These are phyloP conservation scores for Anas bernieri DNA, from an alignment of 2,797 vertebrate genomes.

Conservation along the genomic window DNA sequence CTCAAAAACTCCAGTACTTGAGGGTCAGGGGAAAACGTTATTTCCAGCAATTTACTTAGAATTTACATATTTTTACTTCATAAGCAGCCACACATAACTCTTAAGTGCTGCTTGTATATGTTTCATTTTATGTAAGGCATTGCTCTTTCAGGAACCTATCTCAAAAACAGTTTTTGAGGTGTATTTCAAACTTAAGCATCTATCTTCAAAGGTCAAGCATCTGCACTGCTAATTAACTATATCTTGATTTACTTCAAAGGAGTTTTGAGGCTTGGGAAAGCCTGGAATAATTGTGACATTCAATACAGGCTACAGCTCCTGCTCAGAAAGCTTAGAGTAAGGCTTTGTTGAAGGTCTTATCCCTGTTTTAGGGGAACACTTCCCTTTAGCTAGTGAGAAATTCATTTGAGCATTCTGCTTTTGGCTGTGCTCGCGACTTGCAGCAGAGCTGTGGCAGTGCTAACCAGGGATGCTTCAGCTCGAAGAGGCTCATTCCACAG, in stretches of 20 bases:
- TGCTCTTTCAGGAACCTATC: not conserved
- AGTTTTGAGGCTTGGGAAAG: not conserved
- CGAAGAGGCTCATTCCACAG: too few relatives aligned
- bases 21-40: not conserved
- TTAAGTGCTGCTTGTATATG: not conserved
- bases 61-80: not conserved
- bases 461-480: fast-evolving
- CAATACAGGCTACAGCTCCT: fast-evolving
- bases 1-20: not conserved
- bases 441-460: fast-evolving
- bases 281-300: not conserved
- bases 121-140: not conserved
- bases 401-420: fast-evolving
- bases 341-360: fast-evolving
- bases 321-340: not conserved
- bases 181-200: not conserved
- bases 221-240: not conserved
- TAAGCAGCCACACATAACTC: fast-evolving
- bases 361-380: fast-evolving
- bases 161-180: not conserved
- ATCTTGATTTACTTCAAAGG: not conserved
- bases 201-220: not conserved
- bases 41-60: too few relatives aligned
- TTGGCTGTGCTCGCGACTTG: fast-evolving
- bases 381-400: not conserved